These are phyloP conservation scores for Oegoconia quadripuncta DNA, from an alignment of 2,888 invertebrate genomes.

Conservation along the genomic window DNA sequence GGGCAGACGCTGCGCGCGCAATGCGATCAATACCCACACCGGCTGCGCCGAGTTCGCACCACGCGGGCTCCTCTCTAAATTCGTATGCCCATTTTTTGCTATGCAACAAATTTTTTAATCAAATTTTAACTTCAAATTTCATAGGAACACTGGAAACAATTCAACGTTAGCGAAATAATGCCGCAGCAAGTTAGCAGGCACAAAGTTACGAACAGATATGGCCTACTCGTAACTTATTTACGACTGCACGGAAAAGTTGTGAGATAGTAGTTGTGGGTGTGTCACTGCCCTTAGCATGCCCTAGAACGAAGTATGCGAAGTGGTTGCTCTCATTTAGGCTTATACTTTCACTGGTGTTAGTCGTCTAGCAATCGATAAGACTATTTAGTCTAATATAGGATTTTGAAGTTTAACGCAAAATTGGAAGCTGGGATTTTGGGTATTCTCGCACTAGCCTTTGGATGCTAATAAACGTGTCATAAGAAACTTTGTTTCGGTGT, in stretches of 20 bases:
- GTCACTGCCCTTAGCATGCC: slow-evolving; percentile 23
- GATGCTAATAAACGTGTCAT: slow-evolving; percentile 3
- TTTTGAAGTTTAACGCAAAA: slow-evolving; percentile 22
- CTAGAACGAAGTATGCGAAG: slow-evolving; percentile 25
- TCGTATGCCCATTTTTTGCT: slow-evolving; percentile 59
- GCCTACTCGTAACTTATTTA: slow-evolving; percentile 28
- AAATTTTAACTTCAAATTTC: slow-evolving; percentile 37
- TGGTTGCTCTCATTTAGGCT: slow-evolving; percentile 29
- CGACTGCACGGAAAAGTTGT: slow-evolving; percentile 32
- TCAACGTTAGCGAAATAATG: slow-evolving; percentile 26
- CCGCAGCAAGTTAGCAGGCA: slow-evolving; percentile 26
- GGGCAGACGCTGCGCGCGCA: slow-evolving; percentile 73
- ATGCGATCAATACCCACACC: slow-evolving; percentile 66
- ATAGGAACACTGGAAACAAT: slow-evolving; percentile 33
- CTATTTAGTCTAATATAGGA: slow-evolving; percentile 36
- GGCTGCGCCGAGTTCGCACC: slow-evolving; percentile 65
- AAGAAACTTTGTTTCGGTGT: slow-evolving; percentile 1
- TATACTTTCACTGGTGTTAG: slow-evolving; percentile 26
- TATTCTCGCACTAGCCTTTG: slow-evolving; percentile 5
- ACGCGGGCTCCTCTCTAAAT: slow-evolving; percentile 61
- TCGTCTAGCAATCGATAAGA: slow-evolving; percentile 40
- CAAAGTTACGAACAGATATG: slow-evolving; percentile 15
- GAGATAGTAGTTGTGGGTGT: slow-evolving; percentile 19
- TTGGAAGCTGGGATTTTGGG: slow-evolving; percentile 7
- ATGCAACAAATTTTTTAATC: slow-evolving; percentile 48